These are phyloP conservation scores for Ornithoptera alexandrae DNA, from an alignment of 2,888 invertebrate species.

Conservation along the genomic window DNA sequence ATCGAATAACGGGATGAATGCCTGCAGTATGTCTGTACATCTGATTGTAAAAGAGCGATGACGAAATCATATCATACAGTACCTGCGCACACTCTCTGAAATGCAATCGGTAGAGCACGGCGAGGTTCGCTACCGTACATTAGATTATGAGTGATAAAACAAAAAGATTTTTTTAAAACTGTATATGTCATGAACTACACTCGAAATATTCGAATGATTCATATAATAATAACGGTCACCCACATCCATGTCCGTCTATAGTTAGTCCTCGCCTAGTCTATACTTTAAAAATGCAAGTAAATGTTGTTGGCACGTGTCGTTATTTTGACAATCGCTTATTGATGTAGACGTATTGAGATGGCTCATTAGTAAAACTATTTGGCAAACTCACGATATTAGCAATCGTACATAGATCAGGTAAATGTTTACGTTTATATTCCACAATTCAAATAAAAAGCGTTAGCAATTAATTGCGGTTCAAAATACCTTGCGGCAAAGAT, in stretches of 20 bases:
- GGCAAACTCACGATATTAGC: conserved; percentile 51
- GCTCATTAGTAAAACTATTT: conserved; percentile 64
- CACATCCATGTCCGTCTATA: too few relatives aligned
- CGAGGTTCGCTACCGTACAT: too few relatives aligned
- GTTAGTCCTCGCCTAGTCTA: background rate
- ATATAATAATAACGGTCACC: background rate
- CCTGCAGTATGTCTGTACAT: too few relatives aligned
- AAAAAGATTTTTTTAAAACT: background rate
- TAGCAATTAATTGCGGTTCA: background rate
- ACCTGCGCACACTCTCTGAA: too few relatives aligned
- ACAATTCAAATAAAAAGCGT: background rate
- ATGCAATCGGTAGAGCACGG: too few relatives aligned
- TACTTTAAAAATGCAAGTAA: conserved; percentile 4
- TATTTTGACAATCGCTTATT: conserved; percentile 17
- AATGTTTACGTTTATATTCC: background rate
- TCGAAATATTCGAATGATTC: background rate
- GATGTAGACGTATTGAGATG: conserved; percentile 47
- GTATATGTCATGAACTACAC: background rate
- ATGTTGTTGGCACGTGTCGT: conserved; percentile 20
- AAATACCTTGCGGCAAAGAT: background rate
- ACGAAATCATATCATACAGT: too few relatives aligned
- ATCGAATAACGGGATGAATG: too few relatives aligned
- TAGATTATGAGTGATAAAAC: background rate
- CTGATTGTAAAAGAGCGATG: too few relatives aligned
- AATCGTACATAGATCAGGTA: background rate